Conservation (phyloP, 2,113 vertebrate genomes). For the cat (Felis catus) region F.catus_Fca126_mat1.0 CM031420.1:25319001-25319500, state of each 20-base stretch:
- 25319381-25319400: background rate
- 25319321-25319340: background rate
- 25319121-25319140: background rate
- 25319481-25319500: constrained; percentile 29
- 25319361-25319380: constrained; percentile 41
- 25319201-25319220: constrained; percentile 61
- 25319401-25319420: background rate
- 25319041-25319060: background rate
- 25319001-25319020: background rate
- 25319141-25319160: constrained; percentile 6
- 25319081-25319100: background rate
- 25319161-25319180: constrained; percentile 9
- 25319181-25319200: constrained; percentile 42
- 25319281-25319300: background rate
- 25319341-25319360: background rate
- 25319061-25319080: background rate
- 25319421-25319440: background rate
- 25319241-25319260: constrained; percentile 48
- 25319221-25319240: constrained; percentile 49
- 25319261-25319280: constrained; percentile 20
- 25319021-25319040: background rate
- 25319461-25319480: background rate
- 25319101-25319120: background rate
- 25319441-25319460: background rate
- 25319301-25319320: constrained; percentile 1